Evolutionary conservation across 2,888 invertebrate species (phyloP).

Genomic region (Deilephila porcellus): DNA sequence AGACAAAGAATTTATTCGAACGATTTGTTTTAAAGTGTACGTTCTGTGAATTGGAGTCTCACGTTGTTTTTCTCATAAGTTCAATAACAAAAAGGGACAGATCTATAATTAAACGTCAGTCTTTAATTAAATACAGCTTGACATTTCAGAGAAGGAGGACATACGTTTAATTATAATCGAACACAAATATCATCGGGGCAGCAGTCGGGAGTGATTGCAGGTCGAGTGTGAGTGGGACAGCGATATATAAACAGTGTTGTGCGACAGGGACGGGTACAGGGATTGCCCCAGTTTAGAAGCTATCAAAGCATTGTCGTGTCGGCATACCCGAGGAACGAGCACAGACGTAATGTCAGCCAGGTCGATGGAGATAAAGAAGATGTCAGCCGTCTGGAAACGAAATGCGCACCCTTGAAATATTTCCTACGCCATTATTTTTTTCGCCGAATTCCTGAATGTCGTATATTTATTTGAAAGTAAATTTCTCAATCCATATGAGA

Average conservation of each 20-base stretch:
- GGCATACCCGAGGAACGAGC: conserved; percentile 56
- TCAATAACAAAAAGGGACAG: conserved; percentile 47
- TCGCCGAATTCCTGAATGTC: neutral
- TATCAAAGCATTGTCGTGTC: conserved; percentile 73
- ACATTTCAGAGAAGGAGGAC: conserved; percentile 84
- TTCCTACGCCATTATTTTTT: conserved; percentile 31
- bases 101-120: conserved; percentile 57
- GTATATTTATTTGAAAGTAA: neutral
- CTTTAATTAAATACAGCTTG: conserved; percentile 82
- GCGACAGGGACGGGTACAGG: conserved; percentile 72
- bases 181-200: conserved; percentile 84
- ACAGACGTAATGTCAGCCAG: conserved; percentile 56
- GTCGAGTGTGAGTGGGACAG: conserved; percentile 46
- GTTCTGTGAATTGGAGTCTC: neutral
- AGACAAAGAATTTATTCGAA: too few relatives aligned
- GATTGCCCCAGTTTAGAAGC: conserved; percentile 76
- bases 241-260: conserved; percentile 10
- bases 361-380: conserved; percentile 49
- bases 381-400: conserved; percentile 62
- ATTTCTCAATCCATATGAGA: neutral
- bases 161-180: conserved; percentile 80
- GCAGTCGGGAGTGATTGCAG: conserved; percentile 72
- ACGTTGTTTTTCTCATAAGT: conserved; percentile 35
- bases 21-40: neutral
- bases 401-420: conserved; percentile 23